A percentile compares a stretch with the other conserved stretches of the same genome.
These are phyloP conservation scores for Glyptemys insculpta DNA, from an alignment of 2,797 vertebrate species.

Conservation along the genomic window DNA sequence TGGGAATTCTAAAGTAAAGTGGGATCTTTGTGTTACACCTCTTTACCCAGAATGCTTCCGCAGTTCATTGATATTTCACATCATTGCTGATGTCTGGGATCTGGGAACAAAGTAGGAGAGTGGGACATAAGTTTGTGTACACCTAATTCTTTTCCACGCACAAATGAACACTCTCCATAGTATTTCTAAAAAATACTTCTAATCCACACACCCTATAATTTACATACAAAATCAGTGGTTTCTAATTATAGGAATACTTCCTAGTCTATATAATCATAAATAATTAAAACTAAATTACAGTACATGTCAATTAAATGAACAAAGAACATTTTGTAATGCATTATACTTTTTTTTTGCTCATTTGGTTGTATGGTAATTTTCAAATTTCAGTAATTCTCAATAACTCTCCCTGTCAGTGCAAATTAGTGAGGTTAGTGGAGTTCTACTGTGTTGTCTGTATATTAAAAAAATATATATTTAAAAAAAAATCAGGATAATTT, in stretches of 20 bases:
- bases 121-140: not conserved
- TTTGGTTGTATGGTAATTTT: not conserved
- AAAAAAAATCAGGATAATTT: not conserved
- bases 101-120: not conserved
- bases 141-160: not conserved
- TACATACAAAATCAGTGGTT: not conserved
- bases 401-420: not conserved
- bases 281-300: slow-evolving; percentile 17
- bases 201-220: not conserved
- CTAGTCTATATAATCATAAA: not conserved
- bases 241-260: slow-evolving; percentile 13
- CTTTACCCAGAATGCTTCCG: slow-evolving; percentile 6
- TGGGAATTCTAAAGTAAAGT: slow-evolving; percentile 12
- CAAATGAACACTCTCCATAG: not conserved
- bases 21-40: not conserved
- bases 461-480: not conserved
- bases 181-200: not conserved
- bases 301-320: not conserved
- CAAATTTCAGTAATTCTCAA: not conserved
- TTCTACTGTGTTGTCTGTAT: not conserved
- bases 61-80: not conserved
- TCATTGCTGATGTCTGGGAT: not conserved
- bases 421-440: not conserved
- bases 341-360: not conserved
- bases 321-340: not conserved